Conservation (phyloP, 1,140 invertebrate genomes). For the Trichoplusia ni region DNA sequence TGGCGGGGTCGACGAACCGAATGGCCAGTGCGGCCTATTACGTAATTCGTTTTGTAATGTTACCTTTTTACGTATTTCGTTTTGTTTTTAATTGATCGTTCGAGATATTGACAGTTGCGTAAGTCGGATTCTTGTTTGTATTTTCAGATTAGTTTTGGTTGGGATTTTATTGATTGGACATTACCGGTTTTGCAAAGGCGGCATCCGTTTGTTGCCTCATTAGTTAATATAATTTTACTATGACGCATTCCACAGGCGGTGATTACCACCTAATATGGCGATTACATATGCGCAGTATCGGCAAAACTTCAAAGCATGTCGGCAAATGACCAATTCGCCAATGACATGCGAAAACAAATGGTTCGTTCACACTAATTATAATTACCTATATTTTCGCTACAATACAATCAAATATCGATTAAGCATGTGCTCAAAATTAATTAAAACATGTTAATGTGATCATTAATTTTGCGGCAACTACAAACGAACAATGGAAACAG, state of each 20-base stretch:
- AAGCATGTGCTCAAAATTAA: no score
- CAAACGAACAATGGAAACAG: no score
- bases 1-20: conserved; percentile 63
- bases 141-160: neutral
- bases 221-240: no score
- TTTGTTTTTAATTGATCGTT: conserved; percentile 28
- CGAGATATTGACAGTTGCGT: conserved; percentile 29
- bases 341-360: neutral
- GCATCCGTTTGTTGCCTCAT: neutral
- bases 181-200: no score
- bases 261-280: neutral
- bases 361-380: neutral
- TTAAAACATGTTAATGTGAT: no score
- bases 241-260: neutral
- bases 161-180: neutral
- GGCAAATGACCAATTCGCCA: neutral
- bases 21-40: conserved; percentile 55
- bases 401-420: neutral
- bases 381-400: neutral
- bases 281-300: neutral
- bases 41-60: conserved; percentile 42
- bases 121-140: conserved; percentile 29
- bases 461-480: no score
- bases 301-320: neutral
- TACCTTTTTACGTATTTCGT: conserved; percentile 28